phyloP scores from a whole-genome alignment of 2,888 invertebrate genomes.

The Drosophila flavopinicola region DNA sequence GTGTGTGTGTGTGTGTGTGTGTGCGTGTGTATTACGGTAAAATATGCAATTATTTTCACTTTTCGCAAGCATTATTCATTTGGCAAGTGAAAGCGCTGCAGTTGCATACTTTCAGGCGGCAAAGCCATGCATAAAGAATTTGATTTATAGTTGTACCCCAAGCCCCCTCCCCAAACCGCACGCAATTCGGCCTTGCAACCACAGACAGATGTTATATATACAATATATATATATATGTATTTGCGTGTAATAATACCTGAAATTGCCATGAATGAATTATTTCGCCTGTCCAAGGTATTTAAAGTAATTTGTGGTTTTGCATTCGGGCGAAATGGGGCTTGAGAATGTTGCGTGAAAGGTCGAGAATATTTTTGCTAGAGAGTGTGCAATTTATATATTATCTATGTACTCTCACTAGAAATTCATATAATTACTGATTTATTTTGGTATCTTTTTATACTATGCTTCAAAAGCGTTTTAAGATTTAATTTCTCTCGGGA shows the following conservation, averaged over 20 bases:
- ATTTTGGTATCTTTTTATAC: not conserved
- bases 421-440: no score
- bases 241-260: not conserved
- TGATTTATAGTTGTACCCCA: constrained; percentile 52
- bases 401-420: no score
- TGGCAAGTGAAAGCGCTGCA: constrained; percentile 45
- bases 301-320: constrained; percentile 4
- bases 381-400: no score
- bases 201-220: constrained; percentile 5
- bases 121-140: constrained; percentile 27
- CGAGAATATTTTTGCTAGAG: not conserved
- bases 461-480: not conserved
- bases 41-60: constrained; percentile 71
- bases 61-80: constrained; percentile 61
- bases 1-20: constrained; percentile 3
- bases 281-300: constrained; percentile 1
- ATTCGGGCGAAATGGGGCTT: not conserved
- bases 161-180: no score
- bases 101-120: constrained; percentile 67
- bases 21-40: constrained; percentile 24
- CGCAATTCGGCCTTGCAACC: constrained; percentile 27
- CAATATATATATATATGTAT: not conserved
- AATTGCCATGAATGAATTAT: constrained; percentile 7
- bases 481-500: no score
- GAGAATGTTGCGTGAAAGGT: no score